phyloP scores from a whole-genome alignment of 2,888 invertebrate species.

The Laothoe populi region DNA sequence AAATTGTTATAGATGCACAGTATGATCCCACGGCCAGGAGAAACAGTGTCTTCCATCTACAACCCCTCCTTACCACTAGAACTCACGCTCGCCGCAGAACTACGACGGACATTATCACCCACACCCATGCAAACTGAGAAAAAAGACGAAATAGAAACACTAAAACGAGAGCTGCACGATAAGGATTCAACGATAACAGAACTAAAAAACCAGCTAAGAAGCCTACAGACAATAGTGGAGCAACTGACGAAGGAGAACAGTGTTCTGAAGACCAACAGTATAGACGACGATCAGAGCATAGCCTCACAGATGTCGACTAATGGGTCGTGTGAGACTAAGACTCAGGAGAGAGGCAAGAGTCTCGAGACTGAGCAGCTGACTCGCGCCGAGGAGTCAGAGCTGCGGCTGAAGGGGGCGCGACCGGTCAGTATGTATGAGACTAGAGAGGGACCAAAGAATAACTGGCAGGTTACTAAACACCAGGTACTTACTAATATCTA shows the following conservation, averaged over 20 bases:
- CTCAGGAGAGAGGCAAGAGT: slow-evolving; percentile 71
- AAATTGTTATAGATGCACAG: slow-evolving; percentile 55
- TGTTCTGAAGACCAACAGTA: slow-evolving; percentile 86
- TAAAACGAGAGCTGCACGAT: slow-evolving; percentile 84
- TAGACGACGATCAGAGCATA: slow-evolving; percentile 73
- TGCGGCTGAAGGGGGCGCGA: slow-evolving; percentile 79
- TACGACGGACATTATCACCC: slow-evolving; percentile 54
- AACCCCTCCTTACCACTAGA: slow-evolving; percentile 70
- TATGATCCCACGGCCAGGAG: slow-evolving; percentile 63
- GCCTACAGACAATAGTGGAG: slow-evolving; percentile 88
- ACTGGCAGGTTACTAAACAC: slow-evolving; percentile 86
- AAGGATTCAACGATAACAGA: slow-evolving; percentile 88
- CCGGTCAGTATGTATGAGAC: slow-evolving; percentile 96
- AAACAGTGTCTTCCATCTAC: slow-evolving; percentile 70
- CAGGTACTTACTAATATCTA: slow-evolving; percentile 78
- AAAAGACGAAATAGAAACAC: slow-evolving; percentile 61
- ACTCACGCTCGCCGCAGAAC: slow-evolving; percentile 47
- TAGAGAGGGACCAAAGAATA: slow-evolving; percentile 87
- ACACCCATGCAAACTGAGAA: slow-evolving; percentile 44
- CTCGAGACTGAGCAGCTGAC: slow-evolving; percentile 67
- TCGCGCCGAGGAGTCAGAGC: slow-evolving; percentile 78
- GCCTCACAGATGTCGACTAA: slow-evolving; percentile 71
- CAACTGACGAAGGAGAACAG: slow-evolving; percentile 92
- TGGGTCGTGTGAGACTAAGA: slow-evolving; percentile 53
- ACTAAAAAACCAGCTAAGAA: slow-evolving; percentile 86